These are phyloP conservation scores for Luperina testacea DNA, from an alignment of 2,888 invertebrate genomes.

Conservation along the genomic window DNA sequence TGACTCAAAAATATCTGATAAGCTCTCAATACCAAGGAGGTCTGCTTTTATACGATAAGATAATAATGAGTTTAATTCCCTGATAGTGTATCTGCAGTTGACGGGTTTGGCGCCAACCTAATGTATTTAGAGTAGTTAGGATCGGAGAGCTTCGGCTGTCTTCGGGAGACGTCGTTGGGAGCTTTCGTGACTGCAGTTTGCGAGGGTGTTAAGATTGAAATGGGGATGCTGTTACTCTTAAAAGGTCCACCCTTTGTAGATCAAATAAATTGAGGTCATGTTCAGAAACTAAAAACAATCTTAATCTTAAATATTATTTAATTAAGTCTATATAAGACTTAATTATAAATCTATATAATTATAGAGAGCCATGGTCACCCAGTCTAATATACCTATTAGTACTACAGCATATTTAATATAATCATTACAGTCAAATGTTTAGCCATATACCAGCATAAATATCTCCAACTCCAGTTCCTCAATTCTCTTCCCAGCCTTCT, in stretches of 20 bases:
- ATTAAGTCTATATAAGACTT: background rate
- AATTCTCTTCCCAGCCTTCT: constrained; percentile 4
- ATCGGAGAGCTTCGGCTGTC: constrained; percentile 23
- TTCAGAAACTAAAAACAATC: background rate
- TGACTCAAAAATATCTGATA: constrained; percentile 54
- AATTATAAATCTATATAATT: background rate
- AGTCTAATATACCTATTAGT: background rate
- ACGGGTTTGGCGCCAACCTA: constrained; percentile 66
- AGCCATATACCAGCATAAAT: background rate
- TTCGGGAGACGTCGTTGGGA: constrained; percentile 15
- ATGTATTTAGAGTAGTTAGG: constrained; percentile 56
- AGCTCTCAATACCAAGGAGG: constrained; percentile 44
- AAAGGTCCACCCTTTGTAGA: background rate
- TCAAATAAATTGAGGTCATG: background rate
- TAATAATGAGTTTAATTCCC: constrained; percentile 62
- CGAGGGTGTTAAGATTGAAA: background rate
- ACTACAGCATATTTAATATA: background rate
- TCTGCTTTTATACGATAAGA: constrained; percentile 66
- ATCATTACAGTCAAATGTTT: background rate
- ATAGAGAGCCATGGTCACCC: background rate
- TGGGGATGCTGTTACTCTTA: background rate
- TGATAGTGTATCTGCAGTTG: constrained; percentile 62
- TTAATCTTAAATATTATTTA: background rate
- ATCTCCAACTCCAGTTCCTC: background rate
- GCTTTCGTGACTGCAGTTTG: background rate